Conservation (phyloP, 1,140 invertebrate species). For the Teleogryllus occipitalis region DNA sequence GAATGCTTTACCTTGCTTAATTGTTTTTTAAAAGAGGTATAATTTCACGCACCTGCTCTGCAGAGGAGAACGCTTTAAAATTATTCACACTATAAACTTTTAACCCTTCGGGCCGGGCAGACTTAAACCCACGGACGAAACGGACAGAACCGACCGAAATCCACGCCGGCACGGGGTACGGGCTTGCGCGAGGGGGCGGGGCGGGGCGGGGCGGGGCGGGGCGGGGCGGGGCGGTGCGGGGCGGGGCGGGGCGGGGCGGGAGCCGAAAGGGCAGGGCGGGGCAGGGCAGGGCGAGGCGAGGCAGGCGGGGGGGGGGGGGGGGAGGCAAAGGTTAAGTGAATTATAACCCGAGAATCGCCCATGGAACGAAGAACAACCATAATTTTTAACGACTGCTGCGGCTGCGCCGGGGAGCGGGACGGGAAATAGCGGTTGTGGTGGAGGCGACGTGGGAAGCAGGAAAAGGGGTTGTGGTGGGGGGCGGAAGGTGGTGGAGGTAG, state of each 20-base stretch:
- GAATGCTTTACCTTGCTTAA: background rate
- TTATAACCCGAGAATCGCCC: background rate
- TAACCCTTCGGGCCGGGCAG: background rate
- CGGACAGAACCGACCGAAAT: too few relatives aligned
- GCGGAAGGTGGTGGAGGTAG: too few relatives aligned
- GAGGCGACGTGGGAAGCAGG: background rate
- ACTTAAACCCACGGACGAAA: too few relatives aligned
- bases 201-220: too few relatives aligned
- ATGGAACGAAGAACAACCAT: background rate
- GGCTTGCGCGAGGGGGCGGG: background rate
- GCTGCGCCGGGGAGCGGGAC: background rate
- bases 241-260: too few relatives aligned
- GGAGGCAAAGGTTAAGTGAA: background rate
- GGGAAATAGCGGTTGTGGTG: background rate
- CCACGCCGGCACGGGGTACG: too few relatives aligned
- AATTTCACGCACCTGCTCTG: background rate
- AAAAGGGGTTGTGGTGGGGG: too few relatives aligned
- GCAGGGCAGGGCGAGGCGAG: too few relatives aligned
- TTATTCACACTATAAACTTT: background rate
- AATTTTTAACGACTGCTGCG: background rate
- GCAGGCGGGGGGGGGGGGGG: too few relatives aligned
- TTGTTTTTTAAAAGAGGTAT: constrained; percentile 6
- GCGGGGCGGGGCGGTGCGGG: too few relatives aligned
- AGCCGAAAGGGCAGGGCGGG: too few relatives aligned
- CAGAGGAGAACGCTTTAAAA: background rate